Conservation (phyloP, 2,797 vertebrate genomes). For the Xiphorhynchus erythropygius region DNA sequence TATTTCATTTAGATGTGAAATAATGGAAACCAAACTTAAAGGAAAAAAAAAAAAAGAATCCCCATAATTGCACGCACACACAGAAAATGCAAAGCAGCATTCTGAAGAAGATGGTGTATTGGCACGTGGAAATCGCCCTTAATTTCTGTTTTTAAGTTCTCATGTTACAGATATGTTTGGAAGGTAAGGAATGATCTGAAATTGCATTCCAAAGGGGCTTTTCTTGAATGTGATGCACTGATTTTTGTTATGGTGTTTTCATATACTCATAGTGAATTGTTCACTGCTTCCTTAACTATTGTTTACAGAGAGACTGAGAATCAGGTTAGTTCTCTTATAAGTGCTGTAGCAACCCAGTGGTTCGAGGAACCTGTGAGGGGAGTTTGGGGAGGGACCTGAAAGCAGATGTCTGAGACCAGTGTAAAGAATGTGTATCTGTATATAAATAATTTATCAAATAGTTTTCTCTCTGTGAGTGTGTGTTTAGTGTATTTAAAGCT, state of each 20-base stretch:
- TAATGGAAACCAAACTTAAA: conserved; percentile 17
- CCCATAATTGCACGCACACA: conserved; percentile 2
- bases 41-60: not conserved
- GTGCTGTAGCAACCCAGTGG: conserved; percentile 79
- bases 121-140: conserved; percentile 36
- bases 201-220: conserved; percentile 69
- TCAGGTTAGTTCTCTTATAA: conserved; percentile 72
- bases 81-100: conserved; percentile 39
- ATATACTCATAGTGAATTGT: conserved; percentile 73
- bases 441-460: conserved; percentile 85
- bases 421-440: conserved; percentile 96
- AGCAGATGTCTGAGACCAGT: conserved; percentile 78
- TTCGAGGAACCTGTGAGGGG: conserved; percentile 78
- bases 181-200: conserved; percentile 66
- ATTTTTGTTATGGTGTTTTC: conserved; percentile 78
- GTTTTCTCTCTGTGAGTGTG: conserved; percentile 78
- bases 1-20: conserved; percentile 21
- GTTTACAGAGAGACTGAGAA: conserved; percentile 83
- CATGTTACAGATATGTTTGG: conserved; percentile 55
- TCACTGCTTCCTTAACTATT: conserved; percentile 78
- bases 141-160: conserved; percentile 62
- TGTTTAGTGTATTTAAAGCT: conserved; percentile 87
- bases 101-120: conserved; percentile 30
- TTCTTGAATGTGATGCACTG: conserved; percentile 86
- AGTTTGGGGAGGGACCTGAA: conserved; percentile 52